These are phyloP conservation scores for Aphyosemion australe DNA, from an alignment of 2,113 vertebrate genomes.

Conservation along the genomic window DNA sequence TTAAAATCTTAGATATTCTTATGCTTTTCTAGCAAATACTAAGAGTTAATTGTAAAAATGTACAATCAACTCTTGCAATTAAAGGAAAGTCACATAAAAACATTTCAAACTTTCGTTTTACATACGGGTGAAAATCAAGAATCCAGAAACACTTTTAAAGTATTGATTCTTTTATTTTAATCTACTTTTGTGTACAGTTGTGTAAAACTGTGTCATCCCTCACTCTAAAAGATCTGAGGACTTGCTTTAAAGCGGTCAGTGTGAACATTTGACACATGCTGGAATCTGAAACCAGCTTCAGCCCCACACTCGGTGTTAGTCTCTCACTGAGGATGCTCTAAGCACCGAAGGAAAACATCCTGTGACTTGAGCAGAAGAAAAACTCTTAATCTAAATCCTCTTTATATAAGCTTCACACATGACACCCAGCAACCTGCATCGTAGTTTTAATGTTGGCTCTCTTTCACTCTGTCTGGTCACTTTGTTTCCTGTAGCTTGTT, in stretches of 20 bases:
- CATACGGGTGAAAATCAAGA: no score
- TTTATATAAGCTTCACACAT: slow-evolving; percentile 71
- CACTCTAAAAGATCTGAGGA: no score
- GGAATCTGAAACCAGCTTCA: slow-evolving; percentile 23
- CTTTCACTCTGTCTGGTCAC: slow-evolving; percentile 27
- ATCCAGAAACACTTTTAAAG: no score
- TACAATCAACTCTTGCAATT: no score
- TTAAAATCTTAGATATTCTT: no score
- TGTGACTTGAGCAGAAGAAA: slow-evolving; percentile 62
- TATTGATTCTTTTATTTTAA: no score
- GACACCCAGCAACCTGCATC: slow-evolving; percentile 38
- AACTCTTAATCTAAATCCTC: slow-evolving; percentile 77
- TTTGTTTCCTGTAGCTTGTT: slow-evolving; percentile 10
- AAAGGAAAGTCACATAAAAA: no score
- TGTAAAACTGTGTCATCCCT: no score
- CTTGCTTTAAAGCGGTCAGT: not conserved
- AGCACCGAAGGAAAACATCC: slow-evolving; percentile 36
- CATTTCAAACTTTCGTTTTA: no score
- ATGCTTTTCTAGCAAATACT: no score
- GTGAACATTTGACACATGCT: not conserved
- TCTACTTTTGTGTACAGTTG: no score
- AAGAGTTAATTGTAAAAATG: no score
- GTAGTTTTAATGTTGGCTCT: slow-evolving; percentile 22
- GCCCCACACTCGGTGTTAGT: slow-evolving; percentile 18
- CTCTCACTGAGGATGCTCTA: slow-evolving; percentile 16